Evolutionary conservation across 2,113 vertebrate genomes (phyloP), one percentile per base, ranked within the genome.

Genomic region (Odobenus rosmarus): DNA sequence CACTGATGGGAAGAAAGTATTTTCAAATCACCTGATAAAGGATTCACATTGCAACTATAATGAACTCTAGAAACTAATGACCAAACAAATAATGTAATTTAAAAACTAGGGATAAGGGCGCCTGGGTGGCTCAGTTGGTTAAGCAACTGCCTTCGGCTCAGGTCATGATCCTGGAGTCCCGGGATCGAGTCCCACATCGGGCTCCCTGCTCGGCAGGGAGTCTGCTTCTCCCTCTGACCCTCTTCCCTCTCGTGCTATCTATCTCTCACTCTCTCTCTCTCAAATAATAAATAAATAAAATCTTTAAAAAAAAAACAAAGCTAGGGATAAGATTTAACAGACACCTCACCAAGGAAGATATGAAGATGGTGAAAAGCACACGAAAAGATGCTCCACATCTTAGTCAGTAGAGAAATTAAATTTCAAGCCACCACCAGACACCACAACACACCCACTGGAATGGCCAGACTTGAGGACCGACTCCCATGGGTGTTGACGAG

Each of bases 401-500:
- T 33, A 2, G 19, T 46, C 62, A 6, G 24, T 3, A 42, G 19
- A n/a, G 24, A 59, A 76, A 36, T 2, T 36, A 39, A 49, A 42
- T 12, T n/a, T 5, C 14, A 87, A 33, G 4, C 26, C 61, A 19
- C 49, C 53, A 36, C 12, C 21, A 51, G 61, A 8, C 13, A 16
- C 31, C 31, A 14, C 19, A 2, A 24, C 42, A 14, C 13, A 1
- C 23, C 19, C 21, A n/a, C 2, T 6, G 6, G 16, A 42, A 12
- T 7, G 28, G 39, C 46, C 49, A 1, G n/a, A 51, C 1, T 3
- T 0, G 26, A 36, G 51, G 42, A 51, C 13, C 12, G 7, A 28
- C 46, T 16, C 1, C n/a, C 4, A 8, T 1, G 5, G 1, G 4
- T 11, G 46, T 13, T 0, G 14, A 11, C 13, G 0, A 24, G 59